Evolutionary conservation across 2,888 invertebrate genomes (phyloP).

Genomic region (Cataglyphis cursor): DNA sequence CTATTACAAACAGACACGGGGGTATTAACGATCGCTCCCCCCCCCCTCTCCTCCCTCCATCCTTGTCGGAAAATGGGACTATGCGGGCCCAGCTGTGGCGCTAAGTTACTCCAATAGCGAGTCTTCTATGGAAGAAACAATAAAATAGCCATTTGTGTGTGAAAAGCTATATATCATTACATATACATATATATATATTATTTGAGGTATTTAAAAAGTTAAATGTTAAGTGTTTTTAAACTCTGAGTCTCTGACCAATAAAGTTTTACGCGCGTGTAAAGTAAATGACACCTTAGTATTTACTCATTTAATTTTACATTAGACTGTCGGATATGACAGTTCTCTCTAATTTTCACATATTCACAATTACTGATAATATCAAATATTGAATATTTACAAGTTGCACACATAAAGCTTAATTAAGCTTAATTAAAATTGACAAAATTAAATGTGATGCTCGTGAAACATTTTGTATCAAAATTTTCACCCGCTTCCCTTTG

Average conservation of each 20-base stretch:
- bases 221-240: constrained; percentile 3
- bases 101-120: constrained; percentile 24
- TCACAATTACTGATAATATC: neutral
- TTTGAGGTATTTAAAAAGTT: neutral
- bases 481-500: neutral
- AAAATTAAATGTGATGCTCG: constrained; percentile 4
- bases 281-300: neutral
- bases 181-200: neutral
- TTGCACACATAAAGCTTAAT: constrained; percentile 11
- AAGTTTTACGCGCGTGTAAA: neutral
- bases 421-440: constrained; percentile 15
- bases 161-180: neutral
- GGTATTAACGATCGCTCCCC: constrained; percentile 3
- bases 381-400: constrained; percentile 24
- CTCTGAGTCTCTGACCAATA: neutral
- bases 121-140: constrained; percentile 51
- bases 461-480: constrained; percentile 20
- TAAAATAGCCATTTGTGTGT: constrained; percentile 58
- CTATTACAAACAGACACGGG: constrained; percentile 34
- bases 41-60: neutral
- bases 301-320: neutral
- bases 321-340: neutral
- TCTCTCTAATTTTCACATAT: neutral
- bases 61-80: constrained; percentile 49
- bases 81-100: constrained; percentile 70